Conservation (phyloP, 2,797 vertebrate genomes). For the Cossypha dichroa region DNA sequence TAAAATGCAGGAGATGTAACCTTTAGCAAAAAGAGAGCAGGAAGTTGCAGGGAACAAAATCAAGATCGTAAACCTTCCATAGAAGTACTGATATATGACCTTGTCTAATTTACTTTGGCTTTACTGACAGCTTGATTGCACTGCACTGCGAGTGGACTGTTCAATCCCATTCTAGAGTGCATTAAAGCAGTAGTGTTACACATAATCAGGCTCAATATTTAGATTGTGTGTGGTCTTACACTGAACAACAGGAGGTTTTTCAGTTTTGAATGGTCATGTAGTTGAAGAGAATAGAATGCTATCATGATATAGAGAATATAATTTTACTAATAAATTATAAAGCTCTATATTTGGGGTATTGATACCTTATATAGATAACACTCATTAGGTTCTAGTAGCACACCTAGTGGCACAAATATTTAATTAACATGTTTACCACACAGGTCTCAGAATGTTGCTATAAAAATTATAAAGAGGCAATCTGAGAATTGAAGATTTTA, state of each 20-base stretch:
- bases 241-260: background rate
- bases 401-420: background rate
- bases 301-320: background rate
- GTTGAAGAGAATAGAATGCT: background rate
- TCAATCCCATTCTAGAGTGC: background rate
- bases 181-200: background rate
- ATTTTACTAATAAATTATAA: background rate
- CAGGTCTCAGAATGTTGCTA: background rate
- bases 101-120: conserved; percentile 10
- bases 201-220: background rate
- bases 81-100: background rate
- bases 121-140: background rate
- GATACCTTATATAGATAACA: background rate
- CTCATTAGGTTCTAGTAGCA: background rate
- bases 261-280: background rate
- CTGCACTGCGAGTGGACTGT: background rate
- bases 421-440: background rate
- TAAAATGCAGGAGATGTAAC: background rate
- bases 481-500: background rate
- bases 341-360: background rate
- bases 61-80: background rate
- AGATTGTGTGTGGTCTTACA: background rate
- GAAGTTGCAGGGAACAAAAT: background rate
- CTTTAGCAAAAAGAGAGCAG: background rate
- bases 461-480: background rate